Percentiles rank a stretch among this genome's conserved stretches.
phyloP scores from a whole-genome alignment of 1,140 invertebrate species.

The Aethina tumida region DNA sequence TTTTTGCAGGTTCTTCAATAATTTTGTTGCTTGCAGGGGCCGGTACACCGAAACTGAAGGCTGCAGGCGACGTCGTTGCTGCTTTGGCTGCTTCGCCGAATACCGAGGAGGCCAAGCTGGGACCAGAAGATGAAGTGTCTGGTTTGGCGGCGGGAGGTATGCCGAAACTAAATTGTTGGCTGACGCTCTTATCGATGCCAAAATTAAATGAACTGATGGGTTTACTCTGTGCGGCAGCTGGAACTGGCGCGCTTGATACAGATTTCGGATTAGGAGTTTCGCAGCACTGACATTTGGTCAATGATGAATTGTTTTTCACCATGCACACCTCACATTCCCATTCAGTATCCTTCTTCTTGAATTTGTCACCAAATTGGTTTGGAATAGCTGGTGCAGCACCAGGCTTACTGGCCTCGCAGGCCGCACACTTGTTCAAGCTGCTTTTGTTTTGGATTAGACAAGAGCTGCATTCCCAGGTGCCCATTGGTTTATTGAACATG shows the following conservation, averaged over 20 bases:
- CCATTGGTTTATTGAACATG: conserved; percentile 21
- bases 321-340: conserved; percentile 38
- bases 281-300: conserved; percentile 42
- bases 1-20: too few relatives aligned
- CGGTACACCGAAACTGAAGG: conserved; percentile 8
- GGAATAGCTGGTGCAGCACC: conserved; percentile 5
- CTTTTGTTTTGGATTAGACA: conserved; percentile 55
- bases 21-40: too few relatives aligned
- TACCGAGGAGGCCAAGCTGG: conserved; percentile 2
- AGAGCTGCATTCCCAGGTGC: conserved; percentile 44
- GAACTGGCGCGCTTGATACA: not conserved
- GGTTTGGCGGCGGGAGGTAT: conserved; percentile 11
- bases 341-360: conserved; percentile 34
- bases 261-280: conserved; percentile 33
- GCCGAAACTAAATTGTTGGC: conserved; percentile 22
- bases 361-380: conserved; percentile 21
- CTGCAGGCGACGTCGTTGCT: not conserved
- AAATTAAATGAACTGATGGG: conserved; percentile 32
- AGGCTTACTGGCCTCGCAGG: conserved; percentile 45
- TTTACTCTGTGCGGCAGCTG: conserved; percentile 7
- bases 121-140: conserved; percentile 1
- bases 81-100: too few relatives aligned
- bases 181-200: conserved; percentile 35
- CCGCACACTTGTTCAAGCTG: conserved; percentile 45
- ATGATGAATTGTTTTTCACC: conserved; percentile 42